phyloP scores from a whole-genome alignment of 1,140 invertebrate species.

The Oedothorax gibbosus region DNA sequence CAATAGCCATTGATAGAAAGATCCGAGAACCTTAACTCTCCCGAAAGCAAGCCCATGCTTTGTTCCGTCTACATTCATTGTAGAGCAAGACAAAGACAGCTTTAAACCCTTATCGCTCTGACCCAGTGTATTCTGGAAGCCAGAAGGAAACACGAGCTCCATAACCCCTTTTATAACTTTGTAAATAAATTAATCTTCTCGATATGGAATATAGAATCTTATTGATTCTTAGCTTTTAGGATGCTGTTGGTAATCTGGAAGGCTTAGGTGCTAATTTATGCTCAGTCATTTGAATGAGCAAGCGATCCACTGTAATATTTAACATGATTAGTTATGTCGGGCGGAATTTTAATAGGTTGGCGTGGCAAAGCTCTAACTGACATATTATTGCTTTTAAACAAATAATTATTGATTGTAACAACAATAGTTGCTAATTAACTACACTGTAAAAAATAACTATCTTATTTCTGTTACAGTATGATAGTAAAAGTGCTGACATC shows the following conservation, averaged over 20 bases:
- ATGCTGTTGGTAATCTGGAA: slow-evolving; percentile 20
- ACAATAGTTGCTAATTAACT: too few species aligned
- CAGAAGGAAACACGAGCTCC: neutral
- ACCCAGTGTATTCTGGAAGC: neutral
- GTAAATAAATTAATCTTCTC: slow-evolving; percentile 53
- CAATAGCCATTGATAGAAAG: too few species aligned
- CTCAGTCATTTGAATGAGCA: slow-evolving; percentile 44
- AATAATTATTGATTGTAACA: too few species aligned
- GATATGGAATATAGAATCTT: neutral
- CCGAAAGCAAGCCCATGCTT: neutral
- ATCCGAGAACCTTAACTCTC: too few species aligned
- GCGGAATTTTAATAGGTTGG: neutral
- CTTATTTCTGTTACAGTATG: too few species aligned
- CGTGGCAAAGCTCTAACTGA: too few species aligned
- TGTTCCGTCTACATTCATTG: neutral
- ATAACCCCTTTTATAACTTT: neutral
- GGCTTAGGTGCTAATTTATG: slow-evolving; percentile 49
- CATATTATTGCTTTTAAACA: too few species aligned
- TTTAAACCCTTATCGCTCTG: slow-evolving; percentile 47
- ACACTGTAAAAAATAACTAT: too few species aligned
- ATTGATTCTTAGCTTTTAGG: slow-evolving; percentile 27
- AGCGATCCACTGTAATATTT: slow-evolving; percentile 44
- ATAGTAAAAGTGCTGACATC: too few species aligned
- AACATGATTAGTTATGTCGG: slow-evolving; percentile 58
- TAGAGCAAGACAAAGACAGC: neutral